A percentile compares a stretch with the other conserved stretches of the same genome.
Evolutionary conservation across 2,888 invertebrate genomes (phyloP).

Genomic region (Oxycera nigricornis): DNA sequence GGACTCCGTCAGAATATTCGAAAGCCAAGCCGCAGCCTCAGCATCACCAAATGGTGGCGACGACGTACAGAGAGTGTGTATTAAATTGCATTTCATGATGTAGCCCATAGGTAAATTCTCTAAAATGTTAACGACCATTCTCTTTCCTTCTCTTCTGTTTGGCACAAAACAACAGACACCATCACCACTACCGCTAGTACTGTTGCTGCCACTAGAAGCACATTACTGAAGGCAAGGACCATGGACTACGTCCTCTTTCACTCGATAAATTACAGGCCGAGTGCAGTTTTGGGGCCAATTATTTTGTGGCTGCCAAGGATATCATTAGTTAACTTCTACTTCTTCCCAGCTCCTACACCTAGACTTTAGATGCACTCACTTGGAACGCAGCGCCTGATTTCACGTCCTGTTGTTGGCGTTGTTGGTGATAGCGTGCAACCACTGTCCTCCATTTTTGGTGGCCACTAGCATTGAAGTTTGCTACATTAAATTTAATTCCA

Average conservation of each 20-base stretch:
- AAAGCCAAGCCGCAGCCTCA: constrained; percentile 19
- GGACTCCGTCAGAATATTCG: constrained; percentile 21
- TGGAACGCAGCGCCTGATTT: too few relatives aligned
- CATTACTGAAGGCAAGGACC: not conserved
- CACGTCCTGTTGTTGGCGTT: too few relatives aligned
- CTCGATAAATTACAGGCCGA: constrained; percentile 38
- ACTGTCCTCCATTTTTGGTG: not conserved
- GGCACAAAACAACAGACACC: constrained; percentile 18
- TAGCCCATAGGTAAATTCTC: constrained; percentile 37
- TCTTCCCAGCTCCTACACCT: constrained; percentile 14
- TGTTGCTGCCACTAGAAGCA: not conserved
- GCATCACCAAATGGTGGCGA: not conserved
- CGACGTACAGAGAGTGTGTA: constrained; percentile 17
- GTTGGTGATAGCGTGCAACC: not conserved
- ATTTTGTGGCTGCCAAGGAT: constrained; percentile 34
- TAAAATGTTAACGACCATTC: constrained; percentile 27
- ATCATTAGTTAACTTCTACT: constrained; percentile 39
- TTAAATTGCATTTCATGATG: constrained; percentile 40
- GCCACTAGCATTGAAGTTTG: constrained; percentile 18
- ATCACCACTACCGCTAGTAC: not conserved
- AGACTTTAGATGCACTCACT: constrained; percentile 22
- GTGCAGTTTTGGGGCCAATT: constrained; percentile 34
- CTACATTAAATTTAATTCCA: constrained; percentile 33
- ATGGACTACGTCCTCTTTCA: constrained; percentile 12
- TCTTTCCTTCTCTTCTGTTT: constrained; percentile 10